A percentile compares a stretch with the other conserved stretches of the same genome.
phyloP scores from a whole-genome alignment of 2,113 vertebrate genomes.

The Chaenogobius annularis region DNA sequence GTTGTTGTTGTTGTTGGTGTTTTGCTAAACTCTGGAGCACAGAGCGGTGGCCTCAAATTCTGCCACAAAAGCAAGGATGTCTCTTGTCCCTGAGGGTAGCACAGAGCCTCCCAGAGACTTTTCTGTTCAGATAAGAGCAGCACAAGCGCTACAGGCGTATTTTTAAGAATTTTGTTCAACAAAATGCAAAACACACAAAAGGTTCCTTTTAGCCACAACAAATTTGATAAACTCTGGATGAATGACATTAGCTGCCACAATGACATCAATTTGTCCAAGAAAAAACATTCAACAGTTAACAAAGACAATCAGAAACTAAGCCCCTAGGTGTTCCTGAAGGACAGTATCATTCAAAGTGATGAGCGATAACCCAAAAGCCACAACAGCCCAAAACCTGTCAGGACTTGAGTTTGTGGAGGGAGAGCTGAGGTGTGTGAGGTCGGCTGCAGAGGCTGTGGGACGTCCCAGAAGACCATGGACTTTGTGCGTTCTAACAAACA shows the following conservation, averaged over 20 bases:
- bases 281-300: slow-evolving; percentile 14
- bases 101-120: slow-evolving; percentile 6
- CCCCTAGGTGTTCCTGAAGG: background rate
- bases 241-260: slow-evolving; percentile 40
- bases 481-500: slow-evolving; percentile 1
- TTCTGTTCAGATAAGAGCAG: slow-evolving; percentile 1
- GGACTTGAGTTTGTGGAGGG: slow-evolving; percentile 52
- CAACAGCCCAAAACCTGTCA: slow-evolving; percentile 51
- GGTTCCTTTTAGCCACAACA: slow-evolving; percentile 13
- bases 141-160: background rate
- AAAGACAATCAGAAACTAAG: slow-evolving; percentile 1
- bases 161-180: background rate
- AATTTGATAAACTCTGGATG: slow-evolving; percentile 43
- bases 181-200: slow-evolving; percentile 26
- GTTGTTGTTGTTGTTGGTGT: slow-evolving; percentile 29
- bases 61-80: slow-evolving; percentile 17
- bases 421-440: slow-evolving; percentile 34
- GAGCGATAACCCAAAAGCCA: slow-evolving; percentile 9
- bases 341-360: slow-evolving; percentile 13
- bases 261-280: slow-evolving; percentile 19
- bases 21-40: slow-evolving; percentile 42
- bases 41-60: slow-evolving; percentile 23
- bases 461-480: slow-evolving; percentile 21
- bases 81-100: slow-evolving; percentile 11
- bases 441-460: slow-evolving; percentile 28